phyloP scores from a whole-genome alignment of 2,888 invertebrate species.

The Clusia tigrina region DNA sequence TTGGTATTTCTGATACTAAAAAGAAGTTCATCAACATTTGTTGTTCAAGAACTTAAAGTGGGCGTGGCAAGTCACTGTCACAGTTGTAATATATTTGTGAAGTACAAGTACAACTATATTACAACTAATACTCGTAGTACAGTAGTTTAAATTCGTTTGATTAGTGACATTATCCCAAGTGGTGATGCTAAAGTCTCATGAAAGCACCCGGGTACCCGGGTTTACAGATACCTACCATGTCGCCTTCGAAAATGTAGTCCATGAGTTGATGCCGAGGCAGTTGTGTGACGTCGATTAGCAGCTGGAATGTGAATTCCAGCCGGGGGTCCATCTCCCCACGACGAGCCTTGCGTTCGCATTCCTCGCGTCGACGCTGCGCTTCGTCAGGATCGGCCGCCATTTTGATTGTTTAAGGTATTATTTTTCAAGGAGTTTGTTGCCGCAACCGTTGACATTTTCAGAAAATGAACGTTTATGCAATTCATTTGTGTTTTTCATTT shows the following conservation, averaged over 20 bases:
- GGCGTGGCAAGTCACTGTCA: no score
- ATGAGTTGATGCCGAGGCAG: conserved; percentile 84
- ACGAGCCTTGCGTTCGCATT: conserved; percentile 90
- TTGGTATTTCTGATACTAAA: no score
- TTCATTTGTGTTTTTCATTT: conserved; percentile 17
- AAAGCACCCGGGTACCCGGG: no score
- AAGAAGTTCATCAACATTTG: no score
- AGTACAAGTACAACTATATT: no score
- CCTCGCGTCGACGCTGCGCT: conserved; percentile 78
- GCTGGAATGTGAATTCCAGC: conserved; percentile 88
- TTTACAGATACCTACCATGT: conserved; percentile 74
- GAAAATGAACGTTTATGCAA: conserved; percentile 16
- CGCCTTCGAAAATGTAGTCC: conserved; percentile 90
- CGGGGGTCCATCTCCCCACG: conserved; percentile 93
- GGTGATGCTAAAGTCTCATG: no score
- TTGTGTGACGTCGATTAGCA: conserved; percentile 84
- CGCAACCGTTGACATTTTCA: conserved; percentile 14
- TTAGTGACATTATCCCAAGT: no score
- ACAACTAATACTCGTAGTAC: no score
- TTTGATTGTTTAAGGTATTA: conserved; percentile 17
- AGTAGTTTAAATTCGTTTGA: no score
- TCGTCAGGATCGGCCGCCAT: conserved; percentile 61
- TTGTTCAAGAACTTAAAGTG: no score
- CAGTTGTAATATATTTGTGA: no score
- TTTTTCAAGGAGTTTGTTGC: conserved; percentile 11